A percentile compares a stretch with the other conserved stretches of the same genome.
phyloP scores from a whole-genome alignment of 2,113 vertebrate species.

The Tragelaphus strepsiceros region DNA sequence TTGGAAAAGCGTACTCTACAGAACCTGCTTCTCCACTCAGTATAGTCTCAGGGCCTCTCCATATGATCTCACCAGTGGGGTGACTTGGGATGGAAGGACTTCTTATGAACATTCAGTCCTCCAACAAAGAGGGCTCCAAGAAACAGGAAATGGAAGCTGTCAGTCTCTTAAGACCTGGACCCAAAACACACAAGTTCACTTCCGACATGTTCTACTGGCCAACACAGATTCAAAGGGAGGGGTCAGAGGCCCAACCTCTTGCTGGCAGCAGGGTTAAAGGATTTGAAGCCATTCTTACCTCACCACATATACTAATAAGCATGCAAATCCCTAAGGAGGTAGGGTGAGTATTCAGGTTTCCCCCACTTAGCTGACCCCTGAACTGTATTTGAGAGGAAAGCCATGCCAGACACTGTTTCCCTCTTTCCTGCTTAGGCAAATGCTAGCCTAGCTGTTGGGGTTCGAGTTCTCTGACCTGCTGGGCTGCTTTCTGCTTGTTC shows the following conservation, averaged over 20 bases:
- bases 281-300: neutral
- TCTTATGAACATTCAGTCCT: neutral
- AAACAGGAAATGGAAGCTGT: neutral
- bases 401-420: neutral
- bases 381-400: neutral
- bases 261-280: neutral
- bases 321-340: neutral
- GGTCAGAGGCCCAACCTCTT: neutral
- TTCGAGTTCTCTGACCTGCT: neutral
- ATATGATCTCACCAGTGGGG: rapidly evolving
- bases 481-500: neutral
- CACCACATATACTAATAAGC: neutral
- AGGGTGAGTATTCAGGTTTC: neutral
- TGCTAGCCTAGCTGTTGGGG: neutral
- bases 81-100: neutral
- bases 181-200: neutral
- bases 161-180: neutral
- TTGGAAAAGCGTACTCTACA: neutral
- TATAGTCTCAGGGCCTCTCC: neutral
- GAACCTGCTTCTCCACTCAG: neutral
- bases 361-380: neutral
- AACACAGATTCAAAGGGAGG: neutral
- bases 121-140: neutral
- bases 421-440: neutral
- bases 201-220: neutral